Conservation (phyloP, 2,113 vertebrate genomes). For the Probosciger aterrimus region DNA sequence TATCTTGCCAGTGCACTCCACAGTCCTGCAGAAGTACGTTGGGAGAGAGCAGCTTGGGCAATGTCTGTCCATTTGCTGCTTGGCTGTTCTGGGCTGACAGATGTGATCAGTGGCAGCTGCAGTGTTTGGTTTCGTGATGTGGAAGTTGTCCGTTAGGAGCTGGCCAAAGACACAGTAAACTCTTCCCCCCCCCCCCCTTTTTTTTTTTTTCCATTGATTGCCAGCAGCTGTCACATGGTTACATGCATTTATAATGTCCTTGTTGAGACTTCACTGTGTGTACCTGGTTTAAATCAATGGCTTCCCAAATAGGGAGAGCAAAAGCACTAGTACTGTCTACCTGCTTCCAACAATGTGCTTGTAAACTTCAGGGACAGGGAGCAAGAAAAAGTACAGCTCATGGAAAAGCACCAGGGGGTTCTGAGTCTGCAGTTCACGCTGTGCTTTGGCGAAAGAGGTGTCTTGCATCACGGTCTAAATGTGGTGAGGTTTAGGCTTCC, state of each 20-base stretch:
- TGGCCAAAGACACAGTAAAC: constrained; percentile 26
- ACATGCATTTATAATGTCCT: constrained; percentile 39
- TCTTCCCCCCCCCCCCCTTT: neutral
- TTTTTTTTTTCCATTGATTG: neutral
- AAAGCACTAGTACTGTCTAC: constrained; percentile 10
- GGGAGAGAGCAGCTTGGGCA: neutral
- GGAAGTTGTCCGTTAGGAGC: constrained; percentile 20
- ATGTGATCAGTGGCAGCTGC: constrained; percentile 46
- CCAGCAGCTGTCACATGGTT: constrained; percentile 28
- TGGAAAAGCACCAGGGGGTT: neutral
- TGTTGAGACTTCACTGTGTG: constrained; percentile 17
- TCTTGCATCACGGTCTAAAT: neutral
- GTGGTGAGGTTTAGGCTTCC: neutral
- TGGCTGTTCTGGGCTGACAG: neutral
- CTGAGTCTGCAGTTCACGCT: neutral
- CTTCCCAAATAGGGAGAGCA: neutral
- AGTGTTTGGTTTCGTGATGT: constrained; percentile 25
- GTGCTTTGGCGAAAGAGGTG: neutral
- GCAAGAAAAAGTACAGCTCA: neutral
- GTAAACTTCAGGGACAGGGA: constrained; percentile 19
- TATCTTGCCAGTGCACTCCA: neutral
- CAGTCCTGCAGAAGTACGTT: neutral
- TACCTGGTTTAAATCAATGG: constrained; percentile 59
- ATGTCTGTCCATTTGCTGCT: neutral
- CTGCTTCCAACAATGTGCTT: constrained; percentile 2